Conservation (phyloP, 2,113 vertebrate species). For the Thamnaconus septentrionalis region DNA sequence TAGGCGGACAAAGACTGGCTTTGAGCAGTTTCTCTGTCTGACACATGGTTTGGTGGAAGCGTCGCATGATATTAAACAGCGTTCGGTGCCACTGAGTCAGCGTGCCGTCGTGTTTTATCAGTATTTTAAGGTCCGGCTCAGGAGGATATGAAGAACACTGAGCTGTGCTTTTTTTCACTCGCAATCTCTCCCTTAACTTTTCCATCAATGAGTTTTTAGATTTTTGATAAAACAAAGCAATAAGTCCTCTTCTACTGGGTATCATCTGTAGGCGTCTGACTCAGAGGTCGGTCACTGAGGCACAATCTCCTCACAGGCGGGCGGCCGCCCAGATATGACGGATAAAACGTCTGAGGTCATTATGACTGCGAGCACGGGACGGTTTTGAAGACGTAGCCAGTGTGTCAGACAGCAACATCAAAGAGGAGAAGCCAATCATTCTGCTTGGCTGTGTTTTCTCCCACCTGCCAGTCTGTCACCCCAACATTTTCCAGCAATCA, state of each 20-base stretch:
- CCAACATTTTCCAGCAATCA: constrained; percentile 60
- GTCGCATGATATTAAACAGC: no score
- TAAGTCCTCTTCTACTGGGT: constrained; percentile 2
- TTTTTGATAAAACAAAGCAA: no score
- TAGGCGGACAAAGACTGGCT: constrained; percentile 43
- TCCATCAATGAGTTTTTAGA: no score
- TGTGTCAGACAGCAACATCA: constrained; percentile 66
- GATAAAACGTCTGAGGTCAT: constrained; percentile 72
- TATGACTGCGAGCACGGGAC: constrained; percentile 59
- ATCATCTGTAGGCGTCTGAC: constrained; percentile 10
- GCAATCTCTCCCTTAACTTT: no score
- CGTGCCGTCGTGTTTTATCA: not conserved
- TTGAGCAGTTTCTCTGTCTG: constrained; percentile 54
- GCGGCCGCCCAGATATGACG: constrained; percentile 57
- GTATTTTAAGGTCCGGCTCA: not conserved
- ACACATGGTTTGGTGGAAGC: constrained; percentile 11
- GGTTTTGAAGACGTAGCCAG: constrained; percentile 71
- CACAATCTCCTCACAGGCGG: constrained; percentile 37
- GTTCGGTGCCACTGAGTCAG: constrained; percentile 1
- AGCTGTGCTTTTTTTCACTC: not conserved
- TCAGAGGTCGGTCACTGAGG: constrained; percentile 37
- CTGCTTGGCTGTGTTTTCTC: constrained; percentile 65
- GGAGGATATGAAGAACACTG: no score
- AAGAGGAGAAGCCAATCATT: constrained; percentile 71
- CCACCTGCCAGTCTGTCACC: constrained; percentile 62